Evolutionary conservation across 2,888 invertebrate species (phyloP).

Genomic region (Papilio elwesi): DNA sequence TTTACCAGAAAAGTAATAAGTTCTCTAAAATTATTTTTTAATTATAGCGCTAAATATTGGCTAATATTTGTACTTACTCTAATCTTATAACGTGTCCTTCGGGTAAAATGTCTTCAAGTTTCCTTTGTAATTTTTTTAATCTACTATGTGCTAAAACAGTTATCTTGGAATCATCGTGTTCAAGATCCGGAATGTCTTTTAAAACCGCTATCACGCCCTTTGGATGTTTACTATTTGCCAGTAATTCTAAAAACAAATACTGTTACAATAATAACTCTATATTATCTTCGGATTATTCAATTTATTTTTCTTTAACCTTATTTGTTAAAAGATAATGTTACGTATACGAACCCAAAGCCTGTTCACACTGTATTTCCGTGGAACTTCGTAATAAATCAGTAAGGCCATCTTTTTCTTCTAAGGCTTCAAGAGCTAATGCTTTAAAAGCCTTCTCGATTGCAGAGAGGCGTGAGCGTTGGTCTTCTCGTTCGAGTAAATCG

Average conservation of each 20-base stretch:
- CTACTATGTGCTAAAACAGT: constrained; percentile 66
- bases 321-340: too few relatives aligned
- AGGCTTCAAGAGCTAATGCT: constrained; percentile 65
- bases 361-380: constrained; percentile 75
- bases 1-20: background rate
- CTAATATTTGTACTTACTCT: constrained; percentile 65
- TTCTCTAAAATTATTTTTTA: background rate
- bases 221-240: constrained; percentile 68
- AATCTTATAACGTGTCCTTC: constrained; percentile 78
- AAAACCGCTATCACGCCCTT: constrained; percentile 77
- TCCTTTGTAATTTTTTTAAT: constrained; percentile 70
- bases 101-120: constrained; percentile 73
- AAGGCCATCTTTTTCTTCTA: constrained; percentile 61
- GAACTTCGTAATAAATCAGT: constrained; percentile 69
- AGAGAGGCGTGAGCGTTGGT: constrained; percentile 66
- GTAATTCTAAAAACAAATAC: constrained; percentile 63
- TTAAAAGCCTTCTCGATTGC: constrained; percentile 79
- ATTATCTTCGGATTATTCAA: background rate
- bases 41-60: background rate
- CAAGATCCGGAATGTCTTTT: constrained; percentile 70
- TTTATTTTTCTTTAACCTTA: constrained; percentile 4
- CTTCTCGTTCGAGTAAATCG: constrained; percentile 70
- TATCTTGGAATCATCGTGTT: constrained; percentile 69
- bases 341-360: constrained; percentile 66
- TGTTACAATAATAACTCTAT: background rate